Evolutionary conservation across 2,888 invertebrate species (phyloP).

Genomic region (Ectemnius cavifrons): DNA sequence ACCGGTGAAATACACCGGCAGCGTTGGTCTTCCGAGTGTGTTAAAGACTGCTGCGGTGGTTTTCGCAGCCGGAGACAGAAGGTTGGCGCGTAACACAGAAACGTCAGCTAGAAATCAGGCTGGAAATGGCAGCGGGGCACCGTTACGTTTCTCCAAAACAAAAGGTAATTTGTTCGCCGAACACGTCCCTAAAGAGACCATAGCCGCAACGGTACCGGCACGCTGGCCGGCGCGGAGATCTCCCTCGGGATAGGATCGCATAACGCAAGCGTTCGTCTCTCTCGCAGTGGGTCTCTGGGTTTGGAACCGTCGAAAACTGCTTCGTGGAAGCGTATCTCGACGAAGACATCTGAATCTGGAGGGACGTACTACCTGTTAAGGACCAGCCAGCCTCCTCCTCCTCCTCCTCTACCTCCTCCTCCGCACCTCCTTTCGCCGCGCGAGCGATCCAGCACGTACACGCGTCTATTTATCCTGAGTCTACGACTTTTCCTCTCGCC

Average conservation of each 20-base stretch:
- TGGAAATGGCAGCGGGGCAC: constrained; percentile 44
- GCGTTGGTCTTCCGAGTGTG: background rate
- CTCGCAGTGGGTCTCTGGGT: constrained; percentile 66
- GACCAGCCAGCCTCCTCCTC: constrained; percentile 30
- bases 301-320: constrained; percentile 61
- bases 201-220: constrained; percentile 66
- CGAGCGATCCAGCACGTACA: background rate
- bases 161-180: constrained; percentile 74
- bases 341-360: constrained; percentile 66
- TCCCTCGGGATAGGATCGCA: constrained; percentile 61
- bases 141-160: constrained; percentile 69
- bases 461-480: background rate
- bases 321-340: constrained; percentile 73
- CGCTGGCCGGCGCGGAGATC: constrained; percentile 41
- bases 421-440: too few species aligned
- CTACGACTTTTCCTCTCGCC: constrained; percentile 24
- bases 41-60: background rate
- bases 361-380: constrained; percentile 54
- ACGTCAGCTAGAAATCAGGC: constrained; percentile 8
- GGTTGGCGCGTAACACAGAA: constrained; percentile 7
- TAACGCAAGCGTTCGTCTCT: constrained; percentile 42
- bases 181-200: constrained; percentile 71
- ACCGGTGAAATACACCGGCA: background rate
- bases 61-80: too few species aligned
- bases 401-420: too few species aligned